Percentiles rank a stretch among this genome's conserved stretches.
Evolutionary conservation across 1,140 invertebrate genomes (phyloP).

Genomic region (Rhynchophorus ferrugineus): DNA sequence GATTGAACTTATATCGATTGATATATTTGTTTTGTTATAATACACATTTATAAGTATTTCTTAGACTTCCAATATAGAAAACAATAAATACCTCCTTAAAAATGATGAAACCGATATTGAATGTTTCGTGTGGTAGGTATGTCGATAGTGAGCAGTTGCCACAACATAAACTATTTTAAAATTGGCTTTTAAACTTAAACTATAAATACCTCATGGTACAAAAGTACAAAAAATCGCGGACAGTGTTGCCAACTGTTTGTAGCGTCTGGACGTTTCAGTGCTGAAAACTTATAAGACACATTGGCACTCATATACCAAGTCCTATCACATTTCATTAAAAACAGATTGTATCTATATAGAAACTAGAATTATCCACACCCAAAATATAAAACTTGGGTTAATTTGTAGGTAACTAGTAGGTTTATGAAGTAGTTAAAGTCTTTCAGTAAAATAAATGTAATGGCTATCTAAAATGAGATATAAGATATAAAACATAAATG

Average conservation of each 20-base stretch:
- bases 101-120: slow-evolving; percentile 19
- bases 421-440: neutral
- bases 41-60: slow-evolving; percentile 8
- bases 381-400: neutral
- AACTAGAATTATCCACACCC: slow-evolving; percentile 1
- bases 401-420: neutral
- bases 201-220: slow-evolving; percentile 26
- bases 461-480: neutral
- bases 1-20: too few relatives aligned
- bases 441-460: neutral
- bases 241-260: slow-evolving; percentile 23
- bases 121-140: slow-evolving; percentile 17
- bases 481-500: neutral
- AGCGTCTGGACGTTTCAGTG: slow-evolving; percentile 21
- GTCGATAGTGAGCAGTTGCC: slow-evolving; percentile 8
- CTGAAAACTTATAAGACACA: slow-evolving; percentile 34
- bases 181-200: slow-evolving; percentile 19
- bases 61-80: slow-evolving; percentile 4
- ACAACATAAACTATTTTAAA: slow-evolving; percentile 6
- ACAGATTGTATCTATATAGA: slow-evolving; percentile 5
- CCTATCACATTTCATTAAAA: neutral
- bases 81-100: slow-evolving; percentile 24
- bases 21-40: neutral
- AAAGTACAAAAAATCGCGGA: slow-evolving; percentile 32
- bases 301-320: slow-evolving; percentile 11